Evolutionary conservation across 2,797 vertebrate genomes (phyloP).

Genomic region (Anguilla obscura): DNA sequence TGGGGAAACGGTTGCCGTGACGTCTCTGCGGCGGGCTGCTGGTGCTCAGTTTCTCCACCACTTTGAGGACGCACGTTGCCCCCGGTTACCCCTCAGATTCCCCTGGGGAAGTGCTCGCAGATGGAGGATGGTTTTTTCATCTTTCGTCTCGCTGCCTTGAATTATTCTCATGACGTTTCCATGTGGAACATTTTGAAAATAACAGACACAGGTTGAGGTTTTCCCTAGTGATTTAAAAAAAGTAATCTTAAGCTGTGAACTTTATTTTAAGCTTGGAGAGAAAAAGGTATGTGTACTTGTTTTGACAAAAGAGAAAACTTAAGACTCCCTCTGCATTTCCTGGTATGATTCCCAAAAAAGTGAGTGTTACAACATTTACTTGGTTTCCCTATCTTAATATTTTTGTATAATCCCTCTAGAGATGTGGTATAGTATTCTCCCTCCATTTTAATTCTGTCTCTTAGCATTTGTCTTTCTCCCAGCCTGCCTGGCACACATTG

Average conservation of each 20-base stretch:
- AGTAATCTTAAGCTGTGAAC: not conserved
- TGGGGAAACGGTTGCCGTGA: constrained; percentile 19
- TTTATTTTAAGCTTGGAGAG: not conserved
- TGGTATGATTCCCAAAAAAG: not conserved
- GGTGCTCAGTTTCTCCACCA: not conserved
- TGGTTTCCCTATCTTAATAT: not conserved
- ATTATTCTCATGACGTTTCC: not conserved
- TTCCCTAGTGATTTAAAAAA: not conserved
- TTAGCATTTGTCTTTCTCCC: not conserved
- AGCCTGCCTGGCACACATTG: constrained; percentile 30
- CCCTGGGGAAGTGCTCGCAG: constrained; percentile 4
- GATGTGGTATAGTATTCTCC: constrained; percentile 7
- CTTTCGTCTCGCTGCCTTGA: not conserved
- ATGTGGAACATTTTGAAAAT: not conserved
- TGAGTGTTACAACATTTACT: not conserved
- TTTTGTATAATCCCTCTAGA: not conserved
- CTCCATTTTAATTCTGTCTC: constrained; percentile 9
- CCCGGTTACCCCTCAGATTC: constrained; percentile 17
- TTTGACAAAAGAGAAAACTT: not conserved
- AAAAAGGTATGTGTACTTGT: not conserved
- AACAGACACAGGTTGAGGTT: no score
- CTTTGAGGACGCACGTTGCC: constrained; percentile 13
- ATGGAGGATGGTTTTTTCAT: not conserved
- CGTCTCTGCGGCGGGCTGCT: not conserved
- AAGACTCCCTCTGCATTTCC: not conserved